Base-by-base conservation (phyloP, 2,888 invertebrate species). In the Cephus pulcher region DNA sequence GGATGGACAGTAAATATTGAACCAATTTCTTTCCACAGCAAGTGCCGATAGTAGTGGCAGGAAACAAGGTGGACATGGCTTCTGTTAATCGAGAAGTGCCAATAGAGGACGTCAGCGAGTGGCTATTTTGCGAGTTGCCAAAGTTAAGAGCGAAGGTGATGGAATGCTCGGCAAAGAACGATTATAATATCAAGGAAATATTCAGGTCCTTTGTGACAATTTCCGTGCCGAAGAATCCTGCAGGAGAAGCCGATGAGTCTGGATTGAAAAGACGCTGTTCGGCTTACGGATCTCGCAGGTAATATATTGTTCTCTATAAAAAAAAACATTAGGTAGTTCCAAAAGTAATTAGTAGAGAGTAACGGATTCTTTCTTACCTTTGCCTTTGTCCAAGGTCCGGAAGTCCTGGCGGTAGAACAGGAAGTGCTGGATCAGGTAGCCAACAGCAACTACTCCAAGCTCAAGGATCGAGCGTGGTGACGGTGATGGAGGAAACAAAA, bases 21-120 rank as follows among this genome's bases (percentile, higher is more conserved):
- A 70, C 76, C 69, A 80, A 34, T 71, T 71, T 33, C 76, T 74
- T 80, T 75, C 92, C 89, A 83, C 93, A 96, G 93, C 96, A 96
- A 86, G 94, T 97, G 80, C 97, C 97, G 68, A 96, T 97, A 86
- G 96, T 97, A 40, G 94, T 98, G 78, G 96, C 96, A 23, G 97
- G 97, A 77, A 97, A 97, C 92, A 97, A 97, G 92, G 93, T 95
- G 81, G 97, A 97, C 91, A 92, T 96, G 79, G 95, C 95, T 12
- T 92, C 93, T 83, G 94, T 95, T 79, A 94, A 95, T 87, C 91
- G 95, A 78, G 95, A 96, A 92, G 95, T 96, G 78, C 93, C 94
- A 82, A 94, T 95, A 86, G 96, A 96, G 90, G 96, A 96, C 88
- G 96, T 96, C 40, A 94, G 95, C 81, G 96, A 96, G 89, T 96